Evolutionary conservation across 1,140 invertebrate species (phyloP), one percentile per base, ranked within the genome.

Genomic region (Thaumetopoea pityocampa): DNA sequence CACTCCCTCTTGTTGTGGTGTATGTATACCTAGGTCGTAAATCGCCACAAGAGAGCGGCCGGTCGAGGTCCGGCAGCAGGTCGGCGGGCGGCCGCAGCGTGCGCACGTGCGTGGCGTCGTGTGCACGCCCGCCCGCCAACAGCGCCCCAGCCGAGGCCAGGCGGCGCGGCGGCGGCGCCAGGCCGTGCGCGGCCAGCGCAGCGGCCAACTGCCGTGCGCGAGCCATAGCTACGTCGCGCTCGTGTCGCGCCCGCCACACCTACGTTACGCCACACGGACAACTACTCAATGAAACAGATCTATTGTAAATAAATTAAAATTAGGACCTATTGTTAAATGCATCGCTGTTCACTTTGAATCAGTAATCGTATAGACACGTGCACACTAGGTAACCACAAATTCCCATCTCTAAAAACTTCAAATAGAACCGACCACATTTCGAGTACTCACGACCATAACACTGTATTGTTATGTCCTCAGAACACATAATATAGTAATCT

Each of bases 241-340:
- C 94, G 70, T 96, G 92, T 54, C 92, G 92, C 9, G 94, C 94
- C 72, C 96, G 95, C 93, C 94, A 96, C 9, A 95, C 86, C 73
- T 94, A 62, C 90, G 89, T 45, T 88, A 85, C 43, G 83, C n/a
- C n/a, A n/a, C n/a, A n/a, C n/a, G n/a, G n/a, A n/a, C n/a, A n/a
- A n/a, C n/a, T n/a, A n/a, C n/a, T n/a, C n/a, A n/a, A n/a, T n/a
- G n/a, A n/a, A n/a, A n/a, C n/a, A n/a, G n/a, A n/a, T n/a, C n/a
- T n/a, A n/a, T n/a, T n/a, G n/a, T n/a, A n/a, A n/a, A n/a, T n/a
- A n/a, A n/a, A n/a, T n/a, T n/a, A n/a, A n/a, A n/a, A n/a, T n/a
- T n/a, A n/a, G n/a, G n/a, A n/a, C n/a, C n/a, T n/a, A n/a, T n/a
- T n/a, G n/a, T n/a, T n/a, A n/a, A n/a, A n/a, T n/a, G n/a, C n/a